A percentile compares a stretch with the other conserved stretches of the same genome.
phyloP scores from a whole-genome alignment of 2,113 vertebrate species.

The Seriola quinqueradiata region DNA sequence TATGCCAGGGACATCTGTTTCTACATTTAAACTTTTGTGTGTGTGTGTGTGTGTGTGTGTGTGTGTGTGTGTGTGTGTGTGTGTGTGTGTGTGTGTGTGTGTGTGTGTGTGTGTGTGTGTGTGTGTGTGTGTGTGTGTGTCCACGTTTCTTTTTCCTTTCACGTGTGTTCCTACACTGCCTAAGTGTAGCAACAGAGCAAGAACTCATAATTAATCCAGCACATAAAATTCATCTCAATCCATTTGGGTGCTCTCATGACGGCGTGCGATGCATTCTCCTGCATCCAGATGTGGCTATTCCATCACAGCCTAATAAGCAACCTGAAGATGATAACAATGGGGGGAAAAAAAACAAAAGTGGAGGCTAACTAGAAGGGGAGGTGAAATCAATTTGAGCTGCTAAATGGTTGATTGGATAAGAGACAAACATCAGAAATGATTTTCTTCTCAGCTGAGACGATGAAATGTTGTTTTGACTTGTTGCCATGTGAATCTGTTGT shows the following conservation, averaged over 20 bases:
- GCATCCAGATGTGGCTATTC: constrained; percentile 69
- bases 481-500: neutral
- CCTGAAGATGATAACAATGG: constrained; percentile 33
- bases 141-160: constrained; percentile 6
- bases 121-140: constrained; percentile 25
- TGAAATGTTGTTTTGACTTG: neutral
- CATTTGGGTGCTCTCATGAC: constrained; percentile 60
- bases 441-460: constrained; percentile 1
- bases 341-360: neutral
- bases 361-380: constrained; percentile 5
- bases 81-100: constrained; percentile 16
- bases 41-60: constrained; percentile 20
- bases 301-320: constrained; percentile 67
- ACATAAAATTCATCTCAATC: constrained; percentile 69
- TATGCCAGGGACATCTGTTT: constrained; percentile 69
- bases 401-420: constrained; percentile 31
- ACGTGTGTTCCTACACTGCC: constrained; percentile 11
- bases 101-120: constrained; percentile 22
- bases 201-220: constrained; percentile 70
- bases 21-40: constrained; percentile 36
- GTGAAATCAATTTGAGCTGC: neutral
- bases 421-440: neutral
- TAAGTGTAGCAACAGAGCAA: constrained; percentile 36
- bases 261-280: constrained; percentile 18
- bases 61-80: constrained; percentile 25